Base-by-base conservation (phyloP, 2,797 vertebrate species). In the Characodon lateralis region DNA sequence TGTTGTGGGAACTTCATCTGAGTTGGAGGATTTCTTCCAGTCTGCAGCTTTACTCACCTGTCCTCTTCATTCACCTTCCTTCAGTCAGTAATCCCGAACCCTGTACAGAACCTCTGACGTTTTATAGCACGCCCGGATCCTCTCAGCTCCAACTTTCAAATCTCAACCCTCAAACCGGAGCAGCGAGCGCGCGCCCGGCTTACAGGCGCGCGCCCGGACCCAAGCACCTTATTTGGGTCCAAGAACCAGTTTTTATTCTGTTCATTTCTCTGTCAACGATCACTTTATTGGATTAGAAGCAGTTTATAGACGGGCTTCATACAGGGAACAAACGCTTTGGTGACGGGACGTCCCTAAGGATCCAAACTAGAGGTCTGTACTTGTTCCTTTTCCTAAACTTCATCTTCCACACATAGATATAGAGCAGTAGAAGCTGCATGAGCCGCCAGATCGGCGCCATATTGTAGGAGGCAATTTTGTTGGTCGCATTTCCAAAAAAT, bases 141-240 rank as follows among this genome's bases (percentile, higher is more conserved):
- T 28, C 68, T 39, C 72, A 68, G 65, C 75, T 85, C 48, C 72
- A 85, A 87, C 73, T 90, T 84, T 79, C 55, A 83, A 81, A 90
- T 75, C 56, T 53, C n/a, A 86, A 75, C 77, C 72, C 39, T 43
- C 84, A 13, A 46, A 71, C 83, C 65, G 70, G 46, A 20, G 39
- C 4, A 1, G 18, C 24, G 6, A 41, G 59, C 78, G 35, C 77
- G 74, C 75, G 81, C 50, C 39, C 16, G 4, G 48, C 48, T 0
- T 16, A 28, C 7, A 4, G 20, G 26, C 12, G 28, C 48, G 53
- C 53, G 41, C 69, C 12, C 22, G 51, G 13, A 24, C n/a, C n/a
- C 56, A 26, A 46, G 18, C 56, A 26, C 20, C 35, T 26, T 41
- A 2, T 10, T 48, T 18, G 0, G 5, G 2, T 31, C 28, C 14